A percentile compares a stretch with the other conserved stretches of the same genome.
Evolutionary conservation across 2,113 vertebrate genomes (phyloP).

Genomic region (Callaeas wilsoni): DNA sequence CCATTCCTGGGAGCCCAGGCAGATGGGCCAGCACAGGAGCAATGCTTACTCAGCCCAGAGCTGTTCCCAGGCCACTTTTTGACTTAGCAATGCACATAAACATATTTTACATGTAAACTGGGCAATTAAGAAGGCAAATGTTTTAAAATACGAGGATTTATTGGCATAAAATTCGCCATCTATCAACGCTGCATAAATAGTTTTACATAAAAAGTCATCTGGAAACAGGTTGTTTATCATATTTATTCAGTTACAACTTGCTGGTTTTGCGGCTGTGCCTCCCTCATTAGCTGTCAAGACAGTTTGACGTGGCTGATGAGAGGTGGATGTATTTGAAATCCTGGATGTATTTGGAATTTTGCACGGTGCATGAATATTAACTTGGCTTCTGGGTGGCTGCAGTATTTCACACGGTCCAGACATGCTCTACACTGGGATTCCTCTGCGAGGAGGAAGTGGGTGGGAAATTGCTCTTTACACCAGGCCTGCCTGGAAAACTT

Average conservation of each 20-base stretch:
- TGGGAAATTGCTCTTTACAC: neutral
- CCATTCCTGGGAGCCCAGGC: neutral
- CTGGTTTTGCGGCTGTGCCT: conserved; percentile 58
- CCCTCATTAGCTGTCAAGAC: conserved; percentile 63
- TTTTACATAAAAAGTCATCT: conserved; percentile 74
- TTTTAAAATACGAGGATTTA: conserved; percentile 78
- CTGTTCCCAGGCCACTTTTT: conserved; percentile 12
- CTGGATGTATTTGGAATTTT: conserved; percentile 7
- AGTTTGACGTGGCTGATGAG: conserved; percentile 7
- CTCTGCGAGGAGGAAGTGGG: neutral
- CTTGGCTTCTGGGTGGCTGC: neutral
- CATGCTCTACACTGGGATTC: neutral
- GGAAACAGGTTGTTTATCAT: conserved; percentile 75
- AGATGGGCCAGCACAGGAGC: neutral
- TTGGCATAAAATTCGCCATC: conserved; percentile 68
- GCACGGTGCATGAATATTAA: conserved; percentile 28
- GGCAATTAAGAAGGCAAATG: conserved; percentile 79
- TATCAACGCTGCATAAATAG: conserved; percentile 65
- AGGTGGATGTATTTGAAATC: conserved; percentile 14
- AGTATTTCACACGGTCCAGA: neutral
- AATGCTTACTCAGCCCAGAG: neutral
- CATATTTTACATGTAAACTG: conserved; percentile 74
- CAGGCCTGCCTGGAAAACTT: neutral
- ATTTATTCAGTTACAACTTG: conserved; percentile 74
- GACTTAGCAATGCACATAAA: conserved; percentile 61